Conservation (phyloP, 2,113 vertebrate genomes). For the Megaleporinus macrocephalus region DNA sequence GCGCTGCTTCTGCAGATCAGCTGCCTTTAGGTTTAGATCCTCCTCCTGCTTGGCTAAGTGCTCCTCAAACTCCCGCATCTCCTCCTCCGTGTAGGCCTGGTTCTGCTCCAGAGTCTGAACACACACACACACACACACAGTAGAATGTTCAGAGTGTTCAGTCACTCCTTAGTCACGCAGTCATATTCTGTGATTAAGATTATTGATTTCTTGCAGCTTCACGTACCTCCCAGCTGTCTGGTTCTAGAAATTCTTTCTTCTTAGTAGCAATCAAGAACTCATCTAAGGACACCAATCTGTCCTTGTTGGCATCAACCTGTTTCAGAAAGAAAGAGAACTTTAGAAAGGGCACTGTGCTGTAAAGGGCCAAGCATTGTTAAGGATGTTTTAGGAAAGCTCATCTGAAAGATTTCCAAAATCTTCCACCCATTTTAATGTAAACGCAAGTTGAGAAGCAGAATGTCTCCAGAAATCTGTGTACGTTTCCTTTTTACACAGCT, state of each 20-base stretch:
- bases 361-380: too few species aligned
- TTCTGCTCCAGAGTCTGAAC: slow-evolving; percentile 91
- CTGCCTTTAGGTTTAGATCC: slow-evolving; percentile 84
- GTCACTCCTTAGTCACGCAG: not conserved
- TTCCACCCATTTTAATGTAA: too few species aligned
- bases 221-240: slow-evolving; percentile 97
- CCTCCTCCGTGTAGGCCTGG: slow-evolving; percentile 91
- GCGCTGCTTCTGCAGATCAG: slow-evolving; percentile 88
- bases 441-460: too few species aligned
- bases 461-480: too few species aligned
- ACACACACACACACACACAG: slow-evolving; percentile 27
- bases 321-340: slow-evolving; percentile 27
- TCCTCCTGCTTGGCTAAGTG: slow-evolving; percentile 87
- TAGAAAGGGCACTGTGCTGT: not conserved
- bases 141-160: not conserved
- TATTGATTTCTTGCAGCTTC: not conserved
- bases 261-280: slow-evolving; percentile 92
- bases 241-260: slow-evolving; percentile 95
- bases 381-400: too few species aligned
- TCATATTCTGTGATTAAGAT: not conserved
- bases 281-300: slow-evolving; percentile 90
- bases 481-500: too few species aligned
- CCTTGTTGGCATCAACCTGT: slow-evolving; percentile 92
- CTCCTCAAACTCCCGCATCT: slow-evolving; percentile 92
- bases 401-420: too few species aligned